phyloP scores from a whole-genome alignment of 2,888 invertebrate genomes.

The Pristionchus entomophagus region DNA sequence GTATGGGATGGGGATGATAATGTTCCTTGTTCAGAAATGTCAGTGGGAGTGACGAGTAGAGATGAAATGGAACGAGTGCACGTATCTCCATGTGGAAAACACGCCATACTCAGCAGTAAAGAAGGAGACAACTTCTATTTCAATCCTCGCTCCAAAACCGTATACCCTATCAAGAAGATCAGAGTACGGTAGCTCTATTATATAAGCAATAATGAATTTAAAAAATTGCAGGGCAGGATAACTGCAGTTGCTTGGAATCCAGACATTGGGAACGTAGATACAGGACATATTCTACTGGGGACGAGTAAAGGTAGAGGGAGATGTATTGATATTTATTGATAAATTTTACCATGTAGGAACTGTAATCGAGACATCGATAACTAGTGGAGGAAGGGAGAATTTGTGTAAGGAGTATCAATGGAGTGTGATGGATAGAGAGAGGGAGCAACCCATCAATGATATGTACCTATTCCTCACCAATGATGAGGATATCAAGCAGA shows the following conservation, averaged over 20 bases:
- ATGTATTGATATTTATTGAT: not conserved
- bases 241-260: slow-evolving; percentile 74
- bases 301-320: slow-evolving; percentile 61
- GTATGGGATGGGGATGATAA: too few species aligned
- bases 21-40: slow-evolving; percentile 54
- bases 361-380: slow-evolving; percentile 56
- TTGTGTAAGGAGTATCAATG: slow-evolving; percentile 61
- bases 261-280: slow-evolving; percentile 67
- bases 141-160: slow-evolving; percentile 56
- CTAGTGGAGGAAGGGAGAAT: slow-evolving; percentile 54
- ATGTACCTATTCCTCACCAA: slow-evolving; percentile 58
- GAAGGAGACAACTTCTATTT: slow-evolving; percentile 71
- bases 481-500: slow-evolving; percentile 55
- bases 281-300: slow-evolving; percentile 71
- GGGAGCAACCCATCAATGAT: slow-evolving; percentile 55
- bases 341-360: slow-evolving; percentile 17
- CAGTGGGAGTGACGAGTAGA: slow-evolving; percentile 56
- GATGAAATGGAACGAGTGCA: slow-evolving; percentile 61
- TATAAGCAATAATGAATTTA: not conserved
- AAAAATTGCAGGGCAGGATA: slow-evolving; percentile 61
- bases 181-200: slow-evolving; percentile 51
- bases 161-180: slow-evolving; percentile 61
- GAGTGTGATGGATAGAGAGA: slow-evolving; percentile 48
- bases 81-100: slow-evolving; percentile 66
- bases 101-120: slow-evolving; percentile 66